Evolutionary conservation across 2,888 invertebrate genomes (phyloP).

Genomic region (Villa cingulata): DNA sequence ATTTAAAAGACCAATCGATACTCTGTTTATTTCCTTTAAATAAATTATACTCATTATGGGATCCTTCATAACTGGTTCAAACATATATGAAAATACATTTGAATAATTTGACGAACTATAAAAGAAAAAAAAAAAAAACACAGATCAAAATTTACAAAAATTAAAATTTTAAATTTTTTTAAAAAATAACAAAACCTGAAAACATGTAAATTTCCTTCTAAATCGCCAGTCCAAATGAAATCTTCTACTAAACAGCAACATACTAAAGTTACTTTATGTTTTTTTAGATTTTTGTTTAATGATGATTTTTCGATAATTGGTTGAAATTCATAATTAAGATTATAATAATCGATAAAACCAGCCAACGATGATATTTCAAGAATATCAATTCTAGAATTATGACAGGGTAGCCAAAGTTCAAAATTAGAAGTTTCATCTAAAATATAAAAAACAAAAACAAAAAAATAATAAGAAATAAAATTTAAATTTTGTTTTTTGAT

Average conservation of each 20-base stretch:
- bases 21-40: slow-evolving; percentile 51
- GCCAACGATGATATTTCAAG: slow-evolving; percentile 42
- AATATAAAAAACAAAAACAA: not conserved
- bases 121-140: slow-evolving; percentile 4
- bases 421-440: slow-evolving; percentile 44
- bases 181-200: slow-evolving; percentile 43
- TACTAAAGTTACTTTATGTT: slow-evolving; percentile 4
- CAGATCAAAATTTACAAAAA: too few species aligned
- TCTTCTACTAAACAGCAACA: slow-evolving; percentile 55
- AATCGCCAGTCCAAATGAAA: slow-evolving; percentile 83
- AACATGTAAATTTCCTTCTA: slow-evolving; percentile 68
- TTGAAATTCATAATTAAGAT: slow-evolving; percentile 23
- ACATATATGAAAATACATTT: slow-evolving; percentile 47
- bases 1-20: slow-evolving; percentile 69
- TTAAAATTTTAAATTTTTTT: not conserved
- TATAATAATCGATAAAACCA: slow-evolving; percentile 47
- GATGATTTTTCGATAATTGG: not conserved
- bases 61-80: slow-evolving; percentile 52
- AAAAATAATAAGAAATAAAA: not conserved
- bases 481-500: too few species aligned
- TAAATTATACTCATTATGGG: slow-evolving; percentile 55
- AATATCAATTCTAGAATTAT: slow-evolving; percentile 51
- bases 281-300: not conserved
- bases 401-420: slow-evolving; percentile 64
- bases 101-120: slow-evolving; percentile 41